A percentile compares a stretch with the other conserved stretches of the same genome.
These are phyloP conservation scores for Eudyptes chrysolophus DNA, from an alignment of 2,113 vertebrate genomes.

Conservation along the genomic window DNA sequence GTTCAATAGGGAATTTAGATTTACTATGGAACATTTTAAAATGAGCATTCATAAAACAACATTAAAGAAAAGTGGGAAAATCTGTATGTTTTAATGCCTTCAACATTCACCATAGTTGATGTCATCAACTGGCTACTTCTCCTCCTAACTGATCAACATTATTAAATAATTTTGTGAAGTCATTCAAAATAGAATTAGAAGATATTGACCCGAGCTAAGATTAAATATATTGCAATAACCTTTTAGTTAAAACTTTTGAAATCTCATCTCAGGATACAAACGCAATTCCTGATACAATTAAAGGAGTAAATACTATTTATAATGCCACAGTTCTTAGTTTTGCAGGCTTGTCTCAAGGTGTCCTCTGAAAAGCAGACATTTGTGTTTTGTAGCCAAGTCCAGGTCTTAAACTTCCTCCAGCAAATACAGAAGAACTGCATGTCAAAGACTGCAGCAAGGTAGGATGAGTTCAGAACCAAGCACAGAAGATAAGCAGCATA, in stretches of 20 bases:
- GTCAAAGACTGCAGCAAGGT: neutral
- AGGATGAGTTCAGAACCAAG: neutral
- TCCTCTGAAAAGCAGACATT: neutral
- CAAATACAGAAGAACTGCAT: neutral
- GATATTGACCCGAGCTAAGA: neutral
- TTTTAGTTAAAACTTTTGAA: neutral
- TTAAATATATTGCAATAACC: neutral
- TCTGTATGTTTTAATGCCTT: neutral
- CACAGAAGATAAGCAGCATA: accelerated
- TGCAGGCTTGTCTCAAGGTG: neutral
- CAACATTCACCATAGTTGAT: neutral
- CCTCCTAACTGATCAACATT: neutral
- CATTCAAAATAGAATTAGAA: neutral
- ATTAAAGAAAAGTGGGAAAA: neutral
- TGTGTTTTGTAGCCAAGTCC: neutral
- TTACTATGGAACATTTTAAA: neutral
- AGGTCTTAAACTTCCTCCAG: neutral
- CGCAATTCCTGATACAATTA: neutral
- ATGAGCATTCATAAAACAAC: neutral
- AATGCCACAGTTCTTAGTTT: neutral
- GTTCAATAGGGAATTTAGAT: neutral
- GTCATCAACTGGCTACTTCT: neutral
- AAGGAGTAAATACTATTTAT: neutral
- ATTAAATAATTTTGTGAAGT: neutral
- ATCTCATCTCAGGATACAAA: neutral